phyloP scores from a whole-genome alignment of 2,888 invertebrate genomes.

The Pyrocoelia pectoralis region DNA sequence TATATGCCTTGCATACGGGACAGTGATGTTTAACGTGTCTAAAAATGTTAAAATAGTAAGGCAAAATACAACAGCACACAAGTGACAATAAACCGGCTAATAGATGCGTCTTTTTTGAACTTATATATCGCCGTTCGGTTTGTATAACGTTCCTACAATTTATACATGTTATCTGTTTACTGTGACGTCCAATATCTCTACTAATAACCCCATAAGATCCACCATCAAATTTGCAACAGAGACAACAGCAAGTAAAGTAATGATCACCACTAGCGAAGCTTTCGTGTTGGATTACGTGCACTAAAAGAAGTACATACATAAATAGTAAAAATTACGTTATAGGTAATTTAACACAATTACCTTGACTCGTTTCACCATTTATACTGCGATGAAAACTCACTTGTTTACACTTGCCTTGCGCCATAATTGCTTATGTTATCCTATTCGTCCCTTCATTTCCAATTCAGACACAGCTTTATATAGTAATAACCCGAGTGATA shows the following conservation, averaged over 20 bases:
- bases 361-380: no score
- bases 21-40: slow-evolving; percentile 34
- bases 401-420: no score
- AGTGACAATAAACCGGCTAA: slow-evolving; percentile 26
- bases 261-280: neutral
- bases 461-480: no score
- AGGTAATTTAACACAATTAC: no score
- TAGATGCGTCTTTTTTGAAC: slow-evolving; percentile 30
- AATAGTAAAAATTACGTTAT: no score
- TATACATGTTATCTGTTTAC: slow-evolving; percentile 33
- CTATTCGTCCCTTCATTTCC: no score
- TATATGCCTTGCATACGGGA: slow-evolving; percentile 32
- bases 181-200: neutral
- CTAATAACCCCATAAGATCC: neutral
- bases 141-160: slow-evolving; percentile 38
- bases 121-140: slow-evolving; percentile 33
- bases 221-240: slow-evolving; percentile 11
- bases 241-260: slow-evolving; percentile 2
- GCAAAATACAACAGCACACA: slow-evolving; percentile 36
- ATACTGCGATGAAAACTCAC: no score
- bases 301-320: no score
- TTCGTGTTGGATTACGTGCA: no score
- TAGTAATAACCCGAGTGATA: no score
- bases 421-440: no score
- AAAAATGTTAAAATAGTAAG: slow-evolving; percentile 29